These are phyloP conservation scores for Pinctada fucata DNA, from an alignment of 2,888 invertebrate species.

Conservation along the genomic window DNA sequence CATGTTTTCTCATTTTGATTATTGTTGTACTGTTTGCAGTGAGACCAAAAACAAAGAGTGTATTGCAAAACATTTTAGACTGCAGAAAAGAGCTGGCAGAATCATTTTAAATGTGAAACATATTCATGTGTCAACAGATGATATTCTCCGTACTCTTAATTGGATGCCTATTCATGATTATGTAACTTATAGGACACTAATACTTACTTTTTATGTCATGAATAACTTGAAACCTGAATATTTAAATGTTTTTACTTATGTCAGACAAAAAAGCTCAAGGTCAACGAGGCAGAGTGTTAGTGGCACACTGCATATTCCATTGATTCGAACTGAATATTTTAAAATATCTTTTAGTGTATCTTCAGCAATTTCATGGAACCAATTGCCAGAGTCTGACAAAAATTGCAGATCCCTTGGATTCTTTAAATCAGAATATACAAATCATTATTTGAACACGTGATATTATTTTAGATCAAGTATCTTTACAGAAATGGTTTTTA, in stretches of 20 bases:
- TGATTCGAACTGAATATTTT: neutral
- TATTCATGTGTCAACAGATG: neutral
- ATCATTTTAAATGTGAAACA: conserved; percentile 1
- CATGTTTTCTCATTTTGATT: conserved; percentile 16
- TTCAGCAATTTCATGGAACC: neutral
- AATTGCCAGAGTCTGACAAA: neutral
- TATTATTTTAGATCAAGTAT: neutral
- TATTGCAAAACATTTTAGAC: conserved; percentile 6
- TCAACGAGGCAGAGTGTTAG: neutral
- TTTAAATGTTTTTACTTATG: conserved; percentile 10
- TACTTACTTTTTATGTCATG: conserved; percentile 11
- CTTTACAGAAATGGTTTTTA: neutral
- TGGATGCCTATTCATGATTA: conserved; percentile 6
- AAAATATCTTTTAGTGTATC: conserved; percentile 8
- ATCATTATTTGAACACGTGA: neutral
- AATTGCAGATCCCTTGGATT: neutral
- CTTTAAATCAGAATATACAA: neutral
- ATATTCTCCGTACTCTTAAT: neutral
- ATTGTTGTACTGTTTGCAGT: conserved; percentile 17
- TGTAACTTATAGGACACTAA: neutral
- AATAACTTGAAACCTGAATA: neutral
- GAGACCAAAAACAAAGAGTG: neutral
- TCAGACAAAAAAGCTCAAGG: neutral
- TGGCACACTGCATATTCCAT: conserved; percentile 5
- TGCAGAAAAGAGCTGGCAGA: neutral